These are phyloP conservation scores for Acanthosepion esculentum DNA, from an alignment of 2,888 invertebrate species.

Conservation along the genomic window DNA sequence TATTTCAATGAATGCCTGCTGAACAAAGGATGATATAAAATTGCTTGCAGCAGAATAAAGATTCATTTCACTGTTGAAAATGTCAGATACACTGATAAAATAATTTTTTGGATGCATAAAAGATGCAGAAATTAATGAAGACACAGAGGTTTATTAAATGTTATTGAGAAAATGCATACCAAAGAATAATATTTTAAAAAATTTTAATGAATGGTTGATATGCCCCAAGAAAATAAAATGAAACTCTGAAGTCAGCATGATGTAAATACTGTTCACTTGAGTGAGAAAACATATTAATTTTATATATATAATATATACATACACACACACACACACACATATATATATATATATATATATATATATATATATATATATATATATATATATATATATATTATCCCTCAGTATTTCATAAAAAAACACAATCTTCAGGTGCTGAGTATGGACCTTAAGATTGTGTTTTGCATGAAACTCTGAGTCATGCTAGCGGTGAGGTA, in stretches of 20 bases:
- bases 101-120: not conserved
- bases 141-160: not conserved
- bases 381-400: no score
- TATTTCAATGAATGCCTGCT: not conserved
- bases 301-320: no score
- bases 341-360: no score
- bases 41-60: not conserved
- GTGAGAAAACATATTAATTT: not conserved
- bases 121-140: not conserved
- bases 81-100: not conserved
- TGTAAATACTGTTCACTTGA: no score
- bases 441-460: no score
- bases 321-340: no score
- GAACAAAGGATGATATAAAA: not conserved
- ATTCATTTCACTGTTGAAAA: not conserved
- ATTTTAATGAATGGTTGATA: not conserved
- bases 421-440: no score
- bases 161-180: not conserved
- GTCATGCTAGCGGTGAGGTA: no score
- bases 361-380: not conserved
- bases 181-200: not conserved
- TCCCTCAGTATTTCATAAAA: no score
- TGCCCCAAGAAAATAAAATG: not conserved
- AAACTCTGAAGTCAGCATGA: not conserved
- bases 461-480: no score